Percentiles rank a stretch among this genome's conserved stretches.
Evolutionary conservation across 2,113 vertebrate genomes (phyloP).

Genomic region (Riparia riparia): DNA sequence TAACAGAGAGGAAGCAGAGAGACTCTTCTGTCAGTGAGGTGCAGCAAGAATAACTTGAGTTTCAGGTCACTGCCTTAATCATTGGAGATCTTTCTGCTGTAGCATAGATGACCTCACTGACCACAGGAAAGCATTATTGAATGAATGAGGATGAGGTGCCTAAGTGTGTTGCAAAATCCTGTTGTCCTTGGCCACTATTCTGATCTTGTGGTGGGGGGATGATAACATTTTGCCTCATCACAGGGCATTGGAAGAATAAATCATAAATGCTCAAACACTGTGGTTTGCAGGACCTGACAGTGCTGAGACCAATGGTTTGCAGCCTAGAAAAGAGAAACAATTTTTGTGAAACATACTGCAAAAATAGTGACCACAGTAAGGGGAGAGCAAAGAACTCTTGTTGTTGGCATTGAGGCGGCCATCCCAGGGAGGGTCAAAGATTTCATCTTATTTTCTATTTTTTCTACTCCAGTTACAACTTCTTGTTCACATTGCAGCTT

Average conservation of each 20-base stretch:
- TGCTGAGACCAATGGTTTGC: background rate
- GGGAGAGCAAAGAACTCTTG: background rate
- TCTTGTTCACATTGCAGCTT: background rate
- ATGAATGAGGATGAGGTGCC: background rate
- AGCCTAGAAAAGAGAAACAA: background rate
- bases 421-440: background rate
- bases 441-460: background rate
- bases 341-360: background rate
- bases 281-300: background rate
- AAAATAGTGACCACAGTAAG: background rate
- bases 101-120: background rate
- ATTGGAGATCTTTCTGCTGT: background rate
- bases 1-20: background rate
- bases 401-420: background rate
- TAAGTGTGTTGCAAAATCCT: background rate
- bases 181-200: background rate
- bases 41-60: slow-evolving; percentile 12
- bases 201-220: background rate
- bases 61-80: background rate
- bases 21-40: background rate
- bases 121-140: background rate
- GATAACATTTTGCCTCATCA: background rate
- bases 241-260: background rate
- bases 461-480: background rate
- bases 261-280: background rate